phyloP scores from a whole-genome alignment of 2,797 vertebrate species.

The Netta rufina region DNA sequence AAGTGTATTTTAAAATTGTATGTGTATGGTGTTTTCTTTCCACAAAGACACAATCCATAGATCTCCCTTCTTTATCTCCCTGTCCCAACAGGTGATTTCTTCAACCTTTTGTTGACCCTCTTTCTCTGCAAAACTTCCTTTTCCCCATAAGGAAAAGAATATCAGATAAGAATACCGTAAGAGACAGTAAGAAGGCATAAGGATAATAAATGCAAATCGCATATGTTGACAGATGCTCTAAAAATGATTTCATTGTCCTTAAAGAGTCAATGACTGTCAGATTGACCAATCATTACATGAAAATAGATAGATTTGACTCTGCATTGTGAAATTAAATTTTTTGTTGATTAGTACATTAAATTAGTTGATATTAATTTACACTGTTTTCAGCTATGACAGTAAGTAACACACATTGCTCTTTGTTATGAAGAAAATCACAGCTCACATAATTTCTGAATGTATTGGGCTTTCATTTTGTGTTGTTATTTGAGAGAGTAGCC shows the following conservation, averaged over 20 bases:
- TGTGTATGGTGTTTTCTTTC: background rate
- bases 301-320: background rate
- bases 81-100: background rate
- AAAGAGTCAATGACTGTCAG: background rate
- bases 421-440: background rate
- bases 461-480: background rate
- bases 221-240: background rate
- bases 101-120: background rate
- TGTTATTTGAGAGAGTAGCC: background rate
- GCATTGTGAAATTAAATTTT: background rate
- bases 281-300: background rate
- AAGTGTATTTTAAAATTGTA: background rate
- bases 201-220: background rate
- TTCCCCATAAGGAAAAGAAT: background rate
- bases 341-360: background rate
- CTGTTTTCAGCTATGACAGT: background rate
- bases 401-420: background rate
- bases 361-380: background rate
- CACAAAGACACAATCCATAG: background rate
- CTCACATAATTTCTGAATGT: background rate
- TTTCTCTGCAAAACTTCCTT: background rate
- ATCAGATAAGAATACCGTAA: background rate
- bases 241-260: background rate
- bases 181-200: background rate
- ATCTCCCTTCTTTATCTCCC: background rate